Base-by-base conservation (phyloP, 2,797 vertebrate species). In the Enteromius mattozi region DNA sequence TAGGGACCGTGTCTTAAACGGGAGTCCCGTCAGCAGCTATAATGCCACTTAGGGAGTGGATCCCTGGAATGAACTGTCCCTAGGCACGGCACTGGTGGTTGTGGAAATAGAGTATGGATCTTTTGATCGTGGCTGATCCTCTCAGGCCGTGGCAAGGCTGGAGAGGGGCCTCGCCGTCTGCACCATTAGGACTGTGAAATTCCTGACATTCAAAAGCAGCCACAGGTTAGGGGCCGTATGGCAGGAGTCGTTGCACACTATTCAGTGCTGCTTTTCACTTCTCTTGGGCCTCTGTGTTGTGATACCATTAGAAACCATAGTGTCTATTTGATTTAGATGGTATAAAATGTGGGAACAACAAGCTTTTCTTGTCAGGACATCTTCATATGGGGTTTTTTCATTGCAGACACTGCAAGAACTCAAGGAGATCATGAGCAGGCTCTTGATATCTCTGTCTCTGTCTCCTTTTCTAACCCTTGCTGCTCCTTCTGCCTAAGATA, bases 121-220 rank as follows among this genome's bases (percentile, higher is more conserved):
- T 85, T 85, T 87, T 84, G 84, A 87, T 85, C 54, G 65, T 75
- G 72, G 51, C 71, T 80, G 84, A 86, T 76, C 87, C 76, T 81
- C 82, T 27, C 84, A 10, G 74, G 51, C 78, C 69, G 54, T 19
- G 8, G 56, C 71, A 42, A 81, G 70, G 40, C 65, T 84, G 65
- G 74, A 63, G 74, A 83, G 86, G 85, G 86, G 86, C 87, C 83
- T 85, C 45, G n/a, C 27, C 56, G 79, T 86, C 88, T 86, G 82
- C 76, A 35, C 87, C 84, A 86, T 79, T 81, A 87, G 87, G 72
- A 80, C 88, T 74, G 82, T 89, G 81, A 89, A 90, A 89, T 91
- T 92, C 91, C 87, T 85, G 79, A 86, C 87, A 89, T 89, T 90
- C 86, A 86, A 78, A 87, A 88, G 83, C 87, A 88, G 86, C 91